Percentiles rank a stretch among this genome's conserved stretches.
phyloP scores from a whole-genome alignment of 2,113 vertebrate genomes.

The Antigone vipio region DNA sequence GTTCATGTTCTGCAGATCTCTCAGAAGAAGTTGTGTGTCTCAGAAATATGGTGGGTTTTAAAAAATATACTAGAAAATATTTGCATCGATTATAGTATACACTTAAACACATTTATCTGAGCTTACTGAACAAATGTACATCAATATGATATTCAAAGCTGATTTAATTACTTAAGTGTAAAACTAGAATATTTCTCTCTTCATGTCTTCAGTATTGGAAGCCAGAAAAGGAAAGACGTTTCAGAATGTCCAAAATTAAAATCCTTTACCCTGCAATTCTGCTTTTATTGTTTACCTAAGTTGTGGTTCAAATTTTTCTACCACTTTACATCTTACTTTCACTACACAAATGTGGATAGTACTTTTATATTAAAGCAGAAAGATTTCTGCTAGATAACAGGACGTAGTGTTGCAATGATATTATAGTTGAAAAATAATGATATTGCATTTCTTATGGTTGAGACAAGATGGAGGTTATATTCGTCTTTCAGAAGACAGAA shows the following conservation, averaged over 20 bases:
- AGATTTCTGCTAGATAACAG: not conserved
- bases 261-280: not conserved
- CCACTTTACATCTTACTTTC: not conserved
- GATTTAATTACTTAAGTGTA: not conserved
- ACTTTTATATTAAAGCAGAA: not conserved
- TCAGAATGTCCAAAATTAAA: not conserved
- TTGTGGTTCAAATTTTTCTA: not conserved
- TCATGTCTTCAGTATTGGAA: not conserved
- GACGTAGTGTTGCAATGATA: not conserved
- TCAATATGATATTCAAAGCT: not conserved
- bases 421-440: not conserved
- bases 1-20: not conserved
- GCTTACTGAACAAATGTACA: not conserved
- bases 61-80: not conserved
- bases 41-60: not conserved
- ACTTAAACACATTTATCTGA: not conserved
- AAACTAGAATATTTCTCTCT: not conserved
- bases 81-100: not conserved
- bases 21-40: not conserved
- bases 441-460: not conserved
- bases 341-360: rapidly evolving
- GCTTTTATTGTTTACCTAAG: not conserved
- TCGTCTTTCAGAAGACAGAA: not conserved
- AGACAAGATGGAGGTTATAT: not conserved
- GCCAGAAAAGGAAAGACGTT: not conserved